Conservation (phyloP, 2,113 vertebrate genomes). For the Myrmophylax atrothorax region DNA sequence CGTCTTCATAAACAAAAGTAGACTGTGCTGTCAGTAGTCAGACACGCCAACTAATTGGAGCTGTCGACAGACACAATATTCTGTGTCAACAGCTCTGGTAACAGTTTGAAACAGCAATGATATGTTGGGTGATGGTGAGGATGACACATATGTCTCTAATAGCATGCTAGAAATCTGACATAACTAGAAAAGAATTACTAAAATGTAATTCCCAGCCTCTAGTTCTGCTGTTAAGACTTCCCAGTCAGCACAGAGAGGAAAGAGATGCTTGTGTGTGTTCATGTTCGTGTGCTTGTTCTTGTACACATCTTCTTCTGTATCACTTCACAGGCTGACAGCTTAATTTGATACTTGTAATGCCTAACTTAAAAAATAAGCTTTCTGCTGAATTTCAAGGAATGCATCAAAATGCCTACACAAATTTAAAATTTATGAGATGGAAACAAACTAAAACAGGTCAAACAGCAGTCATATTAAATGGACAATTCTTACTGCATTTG, state of each 20-base stretch:
- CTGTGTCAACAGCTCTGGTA: constrained; percentile 84
- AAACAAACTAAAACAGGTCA: constrained; percentile 3
- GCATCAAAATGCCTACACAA: constrained; percentile 39
- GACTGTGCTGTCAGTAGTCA: constrained; percentile 84
- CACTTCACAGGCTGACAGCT: constrained; percentile 73
- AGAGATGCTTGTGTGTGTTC: constrained; percentile 1
- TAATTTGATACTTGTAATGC: constrained; percentile 74
- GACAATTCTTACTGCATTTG: neutral
- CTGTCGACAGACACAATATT: constrained; percentile 87
- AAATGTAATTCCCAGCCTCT: constrained; percentile 72
- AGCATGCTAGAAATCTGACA: constrained; percentile 82
- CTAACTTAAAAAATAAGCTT: constrained; percentile 76
- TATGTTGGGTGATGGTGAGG: constrained; percentile 84
- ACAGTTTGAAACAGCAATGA: constrained; percentile 87
- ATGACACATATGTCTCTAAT: constrained; percentile 83
- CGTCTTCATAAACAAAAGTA: constrained; percentile 84
- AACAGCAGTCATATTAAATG: neutral
- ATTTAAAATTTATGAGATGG: constrained; percentile 13
- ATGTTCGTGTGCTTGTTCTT: constrained; percentile 8
- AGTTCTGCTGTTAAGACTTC: constrained; percentile 52
- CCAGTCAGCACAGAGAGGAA: neutral
- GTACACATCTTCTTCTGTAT: constrained; percentile 67
- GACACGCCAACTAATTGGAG: constrained; percentile 85
- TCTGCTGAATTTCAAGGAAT: constrained; percentile 67
- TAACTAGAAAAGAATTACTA: constrained; percentile 81